Evolutionary conservation across 2,113 vertebrate species (phyloP), one percentile per base, ranked within the genome.

Genomic region (Grus americana): DNA sequence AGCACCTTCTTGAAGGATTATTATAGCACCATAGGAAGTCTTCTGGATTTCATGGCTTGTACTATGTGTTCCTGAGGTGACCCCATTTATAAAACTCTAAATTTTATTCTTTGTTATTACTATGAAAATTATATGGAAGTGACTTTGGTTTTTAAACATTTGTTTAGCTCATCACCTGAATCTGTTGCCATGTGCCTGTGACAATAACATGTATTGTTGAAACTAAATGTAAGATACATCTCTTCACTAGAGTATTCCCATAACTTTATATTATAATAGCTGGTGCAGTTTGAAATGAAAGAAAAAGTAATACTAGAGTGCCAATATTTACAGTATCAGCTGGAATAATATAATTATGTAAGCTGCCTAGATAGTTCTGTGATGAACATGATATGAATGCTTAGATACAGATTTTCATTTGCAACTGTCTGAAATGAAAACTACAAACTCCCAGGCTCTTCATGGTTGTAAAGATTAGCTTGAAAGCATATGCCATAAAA

Each of bases 291-390:
- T 66, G 74, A 92, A 94, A 50, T 55, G n/a, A 54, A 68, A 81
- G 49, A 71, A 70, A 68, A 83, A 86, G 81, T 76, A 88, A 67
- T 68, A 63, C 75, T 57, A 79, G 76, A 71, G 63, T 30, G 49
- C 22, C 38, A 92, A 78, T 95, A 80, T 93, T 94, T 95, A 75
- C 55, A 57, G 42, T 86, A 71, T 94, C 75, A 80, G 52, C 73
- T 93, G 86, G 82, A 93, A 84, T 91, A 79, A 61, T 91, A 47
- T 61, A 91, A 89, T 95, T 92, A 86, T 74, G 55, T 88, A 66
- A 80, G 68, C 68, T 93, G 88, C 63, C 75, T 47, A 91, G 92
- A 74, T 82, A 80, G 67, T 19, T 12, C 65, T 74, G 58, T 83
- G 90, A 88, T 96, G 88, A 91, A 74, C 93, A 63, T 12, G 88